phyloP scores from a whole-genome alignment of 1,140 invertebrate species.

The Trichogramma pretiosum region DNA sequence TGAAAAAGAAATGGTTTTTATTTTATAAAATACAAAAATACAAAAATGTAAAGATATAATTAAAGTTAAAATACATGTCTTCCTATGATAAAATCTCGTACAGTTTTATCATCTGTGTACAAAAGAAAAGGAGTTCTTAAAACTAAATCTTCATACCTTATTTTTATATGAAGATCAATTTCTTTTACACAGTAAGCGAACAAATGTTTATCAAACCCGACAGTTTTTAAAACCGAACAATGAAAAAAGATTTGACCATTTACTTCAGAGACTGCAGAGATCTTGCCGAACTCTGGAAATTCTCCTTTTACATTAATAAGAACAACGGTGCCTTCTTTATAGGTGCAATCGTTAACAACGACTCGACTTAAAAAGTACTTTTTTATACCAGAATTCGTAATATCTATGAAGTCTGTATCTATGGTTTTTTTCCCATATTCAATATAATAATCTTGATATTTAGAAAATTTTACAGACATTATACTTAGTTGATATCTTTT shows the following conservation, averaged over 20 bases:
- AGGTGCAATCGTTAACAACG: neutral
- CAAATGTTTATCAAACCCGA: neutral
- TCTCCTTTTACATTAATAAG: neutral
- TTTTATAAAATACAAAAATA: no score
- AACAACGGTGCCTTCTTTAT: neutral
- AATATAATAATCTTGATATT: no score
- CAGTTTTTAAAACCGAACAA: neutral
- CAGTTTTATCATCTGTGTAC: no score
- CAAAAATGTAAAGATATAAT: no score
- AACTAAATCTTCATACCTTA: no score
- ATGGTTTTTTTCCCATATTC: neutral
- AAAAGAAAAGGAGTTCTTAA: no score
- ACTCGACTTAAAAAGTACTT: neutral
- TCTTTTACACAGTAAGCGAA: constrained; percentile 4
- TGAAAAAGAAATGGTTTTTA: no score
- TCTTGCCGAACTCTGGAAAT: neutral
- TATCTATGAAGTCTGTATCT: neutral
- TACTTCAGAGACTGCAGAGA: neutral
- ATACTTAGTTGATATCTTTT: neutral
- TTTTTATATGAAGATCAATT: no score
- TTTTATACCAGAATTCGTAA: neutral
- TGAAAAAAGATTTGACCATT: neutral
- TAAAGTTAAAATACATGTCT: no score
- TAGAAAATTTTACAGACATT: no score
- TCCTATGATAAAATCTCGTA: no score